phyloP scores from a whole-genome alignment of 2,888 invertebrate species.

The Nephrotoma flavescens region DNA sequence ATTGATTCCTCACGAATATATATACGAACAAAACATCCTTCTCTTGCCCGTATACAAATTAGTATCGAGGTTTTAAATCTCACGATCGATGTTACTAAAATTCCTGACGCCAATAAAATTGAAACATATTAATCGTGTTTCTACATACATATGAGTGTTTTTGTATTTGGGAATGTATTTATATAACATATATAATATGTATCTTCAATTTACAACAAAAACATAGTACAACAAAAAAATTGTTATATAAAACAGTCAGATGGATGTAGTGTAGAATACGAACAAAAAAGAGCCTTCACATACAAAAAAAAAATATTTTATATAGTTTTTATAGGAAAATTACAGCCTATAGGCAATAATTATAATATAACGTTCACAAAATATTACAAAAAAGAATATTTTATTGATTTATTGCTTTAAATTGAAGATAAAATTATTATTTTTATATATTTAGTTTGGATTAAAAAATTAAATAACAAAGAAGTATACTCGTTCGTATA shows the following conservation, averaged over 20 bases:
- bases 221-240: not conserved
- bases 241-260: not conserved
- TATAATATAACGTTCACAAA: conserved; percentile 9
- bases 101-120: not conserved
- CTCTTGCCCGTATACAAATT: not conserved
- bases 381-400: not conserved
- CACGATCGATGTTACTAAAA: not conserved
- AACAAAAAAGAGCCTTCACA: not conserved
- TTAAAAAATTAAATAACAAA: not conserved
- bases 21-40: not conserved
- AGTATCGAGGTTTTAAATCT: not conserved
- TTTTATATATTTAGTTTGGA: not conserved
- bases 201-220: not conserved
- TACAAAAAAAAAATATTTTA: not conserved
- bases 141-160: not conserved
- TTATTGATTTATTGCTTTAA: conserved; percentile 27
- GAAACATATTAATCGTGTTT: not conserved
- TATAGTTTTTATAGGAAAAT: conserved; percentile 1
- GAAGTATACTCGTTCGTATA: not conserved
- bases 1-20: not conserved
- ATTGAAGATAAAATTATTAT: conserved; percentile 17
- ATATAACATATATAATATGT: not conserved
- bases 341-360: conserved; percentile 13
- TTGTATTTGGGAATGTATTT: not conserved
- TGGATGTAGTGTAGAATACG: not conserved